Evolutionary conservation across 1,140 invertebrate genomes (phyloP), one percentile per base, ranked within the genome.

Genomic region (Bombus fervidus): DNA sequence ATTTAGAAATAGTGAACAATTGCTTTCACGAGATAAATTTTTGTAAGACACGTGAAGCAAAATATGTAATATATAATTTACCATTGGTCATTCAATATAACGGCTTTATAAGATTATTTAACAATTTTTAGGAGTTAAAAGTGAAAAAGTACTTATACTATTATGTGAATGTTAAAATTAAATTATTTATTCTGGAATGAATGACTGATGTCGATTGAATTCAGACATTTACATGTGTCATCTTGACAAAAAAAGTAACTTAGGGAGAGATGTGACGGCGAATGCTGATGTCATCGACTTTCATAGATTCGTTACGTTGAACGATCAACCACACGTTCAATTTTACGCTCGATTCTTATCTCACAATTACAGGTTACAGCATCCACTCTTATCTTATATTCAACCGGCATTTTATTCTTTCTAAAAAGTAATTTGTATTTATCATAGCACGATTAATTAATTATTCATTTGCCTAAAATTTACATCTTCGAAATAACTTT

Each of bases 271-370:
- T 53, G 77, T 71, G 74, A 80, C 88, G 84, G 86, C 84, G 86
- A 90, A 91, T 78, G 78, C 80, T 92, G 90, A 91, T 90, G 90
- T 92, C 91, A 92, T 91, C 91, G 86, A 71, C 75, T 91, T 91
- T 89, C 77, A 71, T 84, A 74, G 39, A 41, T 37, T 43, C 12
- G 25, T 9, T 76, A 79, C 13, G 57, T 76, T 62, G 3, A 28
- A 37, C 8, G 47, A 53, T 53, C 18, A 53, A 34, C 22, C 5
- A 37, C 41, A n/a, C 22, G 34, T 59, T 37, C 47, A 79, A 71
- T 43, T 77, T 57, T 47, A 31, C 43, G 9, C 15, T 66, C 25
- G 28, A 83, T 41, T 18, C 9, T 31, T 39, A 22, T 87, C 18
- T 37, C 18, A 53, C 5, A 53, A 6, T 53, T 22, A 53, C 18